Evolutionary conservation across 2,113 vertebrate genomes (phyloP).

Genomic region (Trochalopteron elliotii): DNA sequence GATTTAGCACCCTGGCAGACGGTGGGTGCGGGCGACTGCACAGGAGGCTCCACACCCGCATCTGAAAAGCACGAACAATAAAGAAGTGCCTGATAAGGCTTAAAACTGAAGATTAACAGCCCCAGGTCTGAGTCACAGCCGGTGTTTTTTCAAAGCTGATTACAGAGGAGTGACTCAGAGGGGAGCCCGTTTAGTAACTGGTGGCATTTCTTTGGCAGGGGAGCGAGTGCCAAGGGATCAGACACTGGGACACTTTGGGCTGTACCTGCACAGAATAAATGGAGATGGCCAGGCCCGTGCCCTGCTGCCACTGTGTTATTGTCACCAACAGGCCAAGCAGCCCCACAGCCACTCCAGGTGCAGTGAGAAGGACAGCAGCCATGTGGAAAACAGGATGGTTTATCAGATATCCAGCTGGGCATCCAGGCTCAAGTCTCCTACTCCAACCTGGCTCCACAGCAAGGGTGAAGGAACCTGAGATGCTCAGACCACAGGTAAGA

Average conservation of each 20-base stretch:
- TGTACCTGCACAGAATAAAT: background rate
- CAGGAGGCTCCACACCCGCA: background rate
- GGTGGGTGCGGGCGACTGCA: background rate
- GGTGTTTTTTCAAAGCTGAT: background rate
- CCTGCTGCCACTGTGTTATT: background rate
- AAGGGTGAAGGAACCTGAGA: background rate
- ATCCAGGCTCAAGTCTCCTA: fast-evolving
- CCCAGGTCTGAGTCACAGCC: constrained; percentile 14
- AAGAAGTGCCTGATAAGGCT: background rate
- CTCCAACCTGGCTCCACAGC: background rate
- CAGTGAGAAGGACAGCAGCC: background rate
- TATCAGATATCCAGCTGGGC: fast-evolving
- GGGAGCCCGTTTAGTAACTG: background rate
- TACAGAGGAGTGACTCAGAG: background rate
- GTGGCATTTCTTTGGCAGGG: background rate
- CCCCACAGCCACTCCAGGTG: background rate
- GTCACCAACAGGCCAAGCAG: fast-evolving
- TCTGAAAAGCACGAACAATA: background rate
- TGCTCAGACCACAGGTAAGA: background rate
- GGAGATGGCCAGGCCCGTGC: background rate
- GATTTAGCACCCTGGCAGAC: background rate
- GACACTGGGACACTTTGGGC: background rate
- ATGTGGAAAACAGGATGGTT: background rate
- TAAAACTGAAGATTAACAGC: background rate
- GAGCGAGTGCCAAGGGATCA: background rate